Conservation (phyloP, 2,888 invertebrate species). For the Cheilosia variabilis region DNA sequence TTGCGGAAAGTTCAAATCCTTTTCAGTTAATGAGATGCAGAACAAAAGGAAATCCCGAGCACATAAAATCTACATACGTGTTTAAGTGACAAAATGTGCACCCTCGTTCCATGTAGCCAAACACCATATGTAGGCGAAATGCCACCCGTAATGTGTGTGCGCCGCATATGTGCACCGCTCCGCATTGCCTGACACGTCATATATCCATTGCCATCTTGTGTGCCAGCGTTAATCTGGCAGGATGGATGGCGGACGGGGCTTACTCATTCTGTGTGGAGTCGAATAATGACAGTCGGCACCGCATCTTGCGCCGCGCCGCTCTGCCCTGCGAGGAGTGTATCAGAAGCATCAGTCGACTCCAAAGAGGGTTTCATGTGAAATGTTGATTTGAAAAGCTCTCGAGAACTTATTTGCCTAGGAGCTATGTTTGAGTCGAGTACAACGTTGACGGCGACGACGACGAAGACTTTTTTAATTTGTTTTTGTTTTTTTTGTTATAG, state of each 20-base stretch:
- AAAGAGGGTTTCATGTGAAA: constrained; percentile 42
- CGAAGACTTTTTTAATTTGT: neutral
- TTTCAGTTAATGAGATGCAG: constrained; percentile 74
- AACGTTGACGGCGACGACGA: constrained; percentile 11
- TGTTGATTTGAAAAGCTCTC: constrained; percentile 65
- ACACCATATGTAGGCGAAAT: neutral
- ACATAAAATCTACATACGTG: constrained; percentile 75
- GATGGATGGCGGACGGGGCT: neutral
- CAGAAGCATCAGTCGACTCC: constrained; percentile 30
- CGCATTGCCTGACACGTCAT: constrained; percentile 47
- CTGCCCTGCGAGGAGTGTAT: neutral
- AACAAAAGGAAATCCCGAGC: constrained; percentile 69
- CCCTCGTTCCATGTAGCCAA: constrained; percentile 49
- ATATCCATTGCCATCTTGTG: constrained; percentile 35
- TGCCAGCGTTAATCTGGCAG: constrained; percentile 33
- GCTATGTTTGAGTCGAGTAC: constrained; percentile 31
- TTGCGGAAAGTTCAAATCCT: constrained; percentile 73
- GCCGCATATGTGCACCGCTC: constrained; percentile 38
- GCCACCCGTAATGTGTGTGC: neutral
- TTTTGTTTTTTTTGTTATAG: neutral
- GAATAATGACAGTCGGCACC: constrained; percentile 19
- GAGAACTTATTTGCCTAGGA: constrained; percentile 60
- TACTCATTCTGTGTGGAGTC: constrained; percentile 15
- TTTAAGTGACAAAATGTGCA: constrained; percentile 75
- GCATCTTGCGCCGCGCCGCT: neutral